Evolutionary conservation across 1,140 invertebrate species (phyloP).

Genomic region (Teleopsis dalmanni): DNA sequence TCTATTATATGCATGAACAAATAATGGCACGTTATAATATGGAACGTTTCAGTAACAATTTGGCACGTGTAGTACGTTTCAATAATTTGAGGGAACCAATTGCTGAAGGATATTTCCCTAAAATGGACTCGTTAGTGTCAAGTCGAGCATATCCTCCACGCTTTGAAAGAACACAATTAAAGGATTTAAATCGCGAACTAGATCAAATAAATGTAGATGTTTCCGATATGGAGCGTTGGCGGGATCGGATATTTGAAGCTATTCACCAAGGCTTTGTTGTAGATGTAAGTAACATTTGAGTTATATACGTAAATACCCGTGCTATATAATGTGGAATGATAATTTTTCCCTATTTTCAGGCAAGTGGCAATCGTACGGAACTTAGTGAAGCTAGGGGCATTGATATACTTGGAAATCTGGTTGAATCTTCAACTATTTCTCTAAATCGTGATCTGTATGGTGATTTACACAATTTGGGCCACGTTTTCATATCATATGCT

Average conservation of each 20-base stretch:
- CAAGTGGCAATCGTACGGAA: conserved; percentile 47
- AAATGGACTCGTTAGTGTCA: conserved; percentile 60
- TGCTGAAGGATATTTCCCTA: conserved; percentile 63
- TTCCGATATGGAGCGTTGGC: conserved; percentile 63
- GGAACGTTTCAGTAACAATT: conserved; percentile 58
- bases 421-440: conserved; percentile 65
- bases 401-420: conserved; percentile 70
- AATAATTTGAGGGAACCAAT: conserved; percentile 57
- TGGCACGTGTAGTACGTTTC: conserved; percentile 53
- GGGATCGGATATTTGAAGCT: conserved; percentile 65
- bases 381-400: conserved; percentile 65
- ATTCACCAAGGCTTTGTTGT: conserved; percentile 59
- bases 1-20: conserved; percentile 74
- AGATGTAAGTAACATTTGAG: conserved; percentile 46
- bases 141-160: conserved; percentile 57
- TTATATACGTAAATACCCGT: background rate
- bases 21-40: conserved; percentile 59
- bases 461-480: conserved; percentile 63
- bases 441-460: conserved; percentile 63
- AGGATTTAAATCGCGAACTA: conserved; percentile 57
- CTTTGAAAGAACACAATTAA: conserved; percentile 51
- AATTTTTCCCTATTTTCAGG: conserved; percentile 16
- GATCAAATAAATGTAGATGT: conserved; percentile 62
- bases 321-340: background rate
- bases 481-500: conserved; percentile 56